Percentiles rank a stretch among this genome's conserved stretches.
Conservation (phyloP, 2,888 invertebrate genomes). For the Hirudinaria manillensis region DNA sequence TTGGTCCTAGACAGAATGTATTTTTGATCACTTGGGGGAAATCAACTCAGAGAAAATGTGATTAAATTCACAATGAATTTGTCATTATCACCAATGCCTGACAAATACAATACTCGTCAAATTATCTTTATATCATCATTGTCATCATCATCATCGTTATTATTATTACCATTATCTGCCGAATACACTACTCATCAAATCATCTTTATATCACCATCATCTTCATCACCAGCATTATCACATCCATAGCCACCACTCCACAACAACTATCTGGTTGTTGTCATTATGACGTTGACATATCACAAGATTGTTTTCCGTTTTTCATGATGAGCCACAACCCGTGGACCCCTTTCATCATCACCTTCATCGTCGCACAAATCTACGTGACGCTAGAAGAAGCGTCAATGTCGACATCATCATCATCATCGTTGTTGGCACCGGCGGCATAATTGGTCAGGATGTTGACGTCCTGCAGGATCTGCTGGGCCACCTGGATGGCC, state of each 20-base stretch:
- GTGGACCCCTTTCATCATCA: slow-evolving; percentile 18
- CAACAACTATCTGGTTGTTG: too few relatives aligned
- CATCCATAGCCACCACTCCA: too few relatives aligned
- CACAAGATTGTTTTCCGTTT: too few relatives aligned
- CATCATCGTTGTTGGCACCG: slow-evolving; percentile 3
- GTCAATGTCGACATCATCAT: slow-evolving; percentile 20
- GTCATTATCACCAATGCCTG: too few relatives aligned
- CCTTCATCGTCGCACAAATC: slow-evolving; percentile 10
- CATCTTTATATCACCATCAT: too few relatives aligned
- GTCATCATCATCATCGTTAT: background rate
- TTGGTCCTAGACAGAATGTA: background rate
- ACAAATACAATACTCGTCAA: too few relatives aligned
- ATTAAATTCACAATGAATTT: background rate
- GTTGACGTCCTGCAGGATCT: slow-evolving; percentile 84
- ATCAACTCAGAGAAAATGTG: background rate
- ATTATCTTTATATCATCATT: background rate
- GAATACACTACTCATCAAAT: too few relatives aligned
- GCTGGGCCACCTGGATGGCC: slow-evolving; percentile 93
- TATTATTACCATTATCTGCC: too few relatives aligned
- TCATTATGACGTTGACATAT: too few relatives aligned
- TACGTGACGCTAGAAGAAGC: background rate
- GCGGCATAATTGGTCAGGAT: slow-evolving; percentile 2
- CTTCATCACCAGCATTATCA: too few relatives aligned
- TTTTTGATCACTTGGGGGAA: background rate
- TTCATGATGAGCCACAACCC: too few relatives aligned